Evolutionary conservation across 2,888 invertebrate genomes (phyloP).

Genomic region (Sinodicranocentrus sp.): DNA sequence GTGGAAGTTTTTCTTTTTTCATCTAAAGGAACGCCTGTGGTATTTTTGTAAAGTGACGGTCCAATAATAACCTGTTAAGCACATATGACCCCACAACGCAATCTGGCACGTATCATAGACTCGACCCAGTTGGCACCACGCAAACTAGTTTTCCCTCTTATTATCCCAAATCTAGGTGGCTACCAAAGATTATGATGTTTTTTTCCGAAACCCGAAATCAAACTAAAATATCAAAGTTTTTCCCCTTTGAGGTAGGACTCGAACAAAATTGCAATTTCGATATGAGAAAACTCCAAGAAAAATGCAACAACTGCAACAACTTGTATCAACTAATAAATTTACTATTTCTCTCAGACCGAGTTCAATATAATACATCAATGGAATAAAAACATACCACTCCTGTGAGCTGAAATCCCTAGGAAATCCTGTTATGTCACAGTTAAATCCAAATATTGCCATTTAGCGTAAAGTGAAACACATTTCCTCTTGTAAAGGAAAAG

Average conservation of each 20-base stretch:
- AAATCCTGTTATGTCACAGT: constrained; percentile 14
- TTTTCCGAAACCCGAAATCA: too few relatives aligned
- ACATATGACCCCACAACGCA: constrained; percentile 12
- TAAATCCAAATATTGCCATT: too few relatives aligned
- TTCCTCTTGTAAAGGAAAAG: too few relatives aligned
- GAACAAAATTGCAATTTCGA: background rate
- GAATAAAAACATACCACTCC: too few relatives aligned
- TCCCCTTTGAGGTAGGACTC: too few relatives aligned
- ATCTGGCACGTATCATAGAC: constrained; percentile 36
- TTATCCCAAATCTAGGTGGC: too few relatives aligned
- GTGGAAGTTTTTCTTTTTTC: constrained; percentile 36
- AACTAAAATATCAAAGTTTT: too few relatives aligned
- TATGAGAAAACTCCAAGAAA: background rate
- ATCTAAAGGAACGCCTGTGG: constrained; percentile 44
- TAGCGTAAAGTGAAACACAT: background rate
- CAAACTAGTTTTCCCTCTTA: too few relatives aligned
- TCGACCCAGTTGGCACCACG: constrained; percentile 36
- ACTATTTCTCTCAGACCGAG: too few relatives aligned
- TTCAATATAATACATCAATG: too few relatives aligned
- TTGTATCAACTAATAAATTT: too few relatives aligned
- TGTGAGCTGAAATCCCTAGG: constrained; percentile 22
- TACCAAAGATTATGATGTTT: too few relatives aligned
- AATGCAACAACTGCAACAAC: constrained; percentile 3
- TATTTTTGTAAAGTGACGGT: constrained; percentile 32
- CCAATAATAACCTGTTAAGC: constrained; percentile 31